These are phyloP conservation scores for Caenorhabditis sp. DNA, from an alignment of 2,888 invertebrate genomes.

Conservation along the genomic window DNA sequence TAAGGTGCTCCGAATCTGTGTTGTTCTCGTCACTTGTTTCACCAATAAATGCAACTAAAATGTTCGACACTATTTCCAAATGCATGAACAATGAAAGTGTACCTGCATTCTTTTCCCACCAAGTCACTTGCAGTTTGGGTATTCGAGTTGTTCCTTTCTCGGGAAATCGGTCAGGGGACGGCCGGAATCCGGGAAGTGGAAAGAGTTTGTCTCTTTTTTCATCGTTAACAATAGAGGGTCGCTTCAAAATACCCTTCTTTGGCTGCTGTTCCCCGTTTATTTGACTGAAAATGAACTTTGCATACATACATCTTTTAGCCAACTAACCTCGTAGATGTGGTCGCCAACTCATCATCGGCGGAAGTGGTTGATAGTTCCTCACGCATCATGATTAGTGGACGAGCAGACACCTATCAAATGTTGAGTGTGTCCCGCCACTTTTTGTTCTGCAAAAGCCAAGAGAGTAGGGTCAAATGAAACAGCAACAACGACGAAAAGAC, in stretches of 20 bases:
- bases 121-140: constrained; percentile 76
- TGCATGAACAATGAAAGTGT: not conserved
- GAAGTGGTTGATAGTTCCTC: constrained; percentile 52
- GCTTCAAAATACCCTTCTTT: constrained; percentile 73
- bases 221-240: constrained; percentile 58
- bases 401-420: constrained; percentile 33
- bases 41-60: constrained; percentile 76
- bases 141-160: constrained; percentile 65
- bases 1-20: constrained; percentile 72
- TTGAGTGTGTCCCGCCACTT: constrained; percentile 38
- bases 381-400: constrained; percentile 35
- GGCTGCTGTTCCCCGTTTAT: constrained; percentile 54
- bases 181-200: constrained; percentile 60
- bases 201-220: constrained; percentile 59
- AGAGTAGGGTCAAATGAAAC: constrained; percentile 12
- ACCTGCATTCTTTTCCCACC: constrained; percentile 78
- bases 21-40: constrained; percentile 77
- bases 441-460: constrained; percentile 25
- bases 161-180: constrained; percentile 68
- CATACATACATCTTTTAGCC: no score
- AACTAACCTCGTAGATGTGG: constrained; percentile 56
- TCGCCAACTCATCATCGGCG: constrained; percentile 56
- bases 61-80: no score
- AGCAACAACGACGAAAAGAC: constrained; percentile 17
- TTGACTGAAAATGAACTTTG: constrained; percentile 34